These are phyloP conservation scores for Sinocyclocheilus grahami DNA, from an alignment of 2,113 vertebrate species.

Conservation along the genomic window DNA sequence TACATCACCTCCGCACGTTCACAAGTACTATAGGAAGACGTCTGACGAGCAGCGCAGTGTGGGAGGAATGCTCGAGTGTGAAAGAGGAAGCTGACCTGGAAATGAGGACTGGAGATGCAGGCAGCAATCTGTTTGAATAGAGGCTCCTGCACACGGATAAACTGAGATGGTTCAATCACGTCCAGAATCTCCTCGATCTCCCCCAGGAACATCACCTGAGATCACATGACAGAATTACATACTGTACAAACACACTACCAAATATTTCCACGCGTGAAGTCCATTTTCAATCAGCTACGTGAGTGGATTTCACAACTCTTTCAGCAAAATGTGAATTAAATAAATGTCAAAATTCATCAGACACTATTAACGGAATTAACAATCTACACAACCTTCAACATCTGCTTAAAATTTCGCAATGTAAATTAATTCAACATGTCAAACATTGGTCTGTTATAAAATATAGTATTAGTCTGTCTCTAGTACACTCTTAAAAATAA, in stretches of 20 bases:
- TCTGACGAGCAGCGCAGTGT: neutral
- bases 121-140: slow-evolving; percentile 90
- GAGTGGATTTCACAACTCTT: neutral
- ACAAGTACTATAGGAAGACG: neutral
- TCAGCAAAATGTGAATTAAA: neutral
- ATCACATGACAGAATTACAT: neutral
- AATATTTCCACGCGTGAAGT: neutral
- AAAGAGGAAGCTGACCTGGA: slow-evolving; percentile 77
- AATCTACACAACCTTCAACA: neutral
- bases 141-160: slow-evolving; percentile 88
- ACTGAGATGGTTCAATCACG: slow-evolving; percentile 90
- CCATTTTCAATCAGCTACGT: neutral
- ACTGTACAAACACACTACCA: neutral
- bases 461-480: neutral
- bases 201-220: slow-evolving; percentile 89
- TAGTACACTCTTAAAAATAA: too few relatives aligned
- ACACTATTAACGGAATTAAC: neutral
- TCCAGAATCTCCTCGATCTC: slow-evolving; percentile 92
- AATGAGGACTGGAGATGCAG: slow-evolving; percentile 91
- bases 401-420: neutral
- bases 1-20: slow-evolving; percentile 1
- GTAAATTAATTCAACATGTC: neutral
- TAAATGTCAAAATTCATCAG: neutral
- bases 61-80: neutral
- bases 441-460: neutral